These are phyloP conservation scores for Scaptomyza pallida DNA, from an alignment of 1,140 invertebrate species.

Conservation along the genomic window DNA sequence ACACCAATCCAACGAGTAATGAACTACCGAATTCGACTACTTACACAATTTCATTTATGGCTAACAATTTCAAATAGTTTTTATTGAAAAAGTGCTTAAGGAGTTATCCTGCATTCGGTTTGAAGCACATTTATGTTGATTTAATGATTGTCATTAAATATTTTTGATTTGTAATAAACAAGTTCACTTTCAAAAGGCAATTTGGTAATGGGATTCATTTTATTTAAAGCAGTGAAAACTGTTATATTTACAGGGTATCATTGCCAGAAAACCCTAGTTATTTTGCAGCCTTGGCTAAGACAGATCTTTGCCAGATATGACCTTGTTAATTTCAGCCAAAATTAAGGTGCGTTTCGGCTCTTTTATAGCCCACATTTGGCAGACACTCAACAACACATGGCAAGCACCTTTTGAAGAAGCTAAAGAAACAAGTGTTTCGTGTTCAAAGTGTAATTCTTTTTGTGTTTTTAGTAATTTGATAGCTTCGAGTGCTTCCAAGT, in stretches of 20 bases:
- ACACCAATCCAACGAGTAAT: not conserved
- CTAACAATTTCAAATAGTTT: too few relatives aligned
- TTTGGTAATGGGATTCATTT: too few relatives aligned
- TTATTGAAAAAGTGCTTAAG: too few relatives aligned
- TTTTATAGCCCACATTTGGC: slow-evolving; percentile 43
- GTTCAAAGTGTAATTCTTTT: slow-evolving; percentile 39
- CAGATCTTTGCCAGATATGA: slow-evolving; percentile 38
- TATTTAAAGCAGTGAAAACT: too few relatives aligned
- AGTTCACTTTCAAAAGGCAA: too few relatives aligned
- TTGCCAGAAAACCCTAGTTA: not conserved
- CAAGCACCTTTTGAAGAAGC: slow-evolving; percentile 16
- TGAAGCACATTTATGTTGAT: too few relatives aligned
- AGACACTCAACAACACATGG: slow-evolving; percentile 23
- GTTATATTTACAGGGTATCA: not conserved
- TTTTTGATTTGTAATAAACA: too few relatives aligned
- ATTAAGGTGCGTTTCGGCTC: slow-evolving; percentile 17
- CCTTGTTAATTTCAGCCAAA: slow-evolving; percentile 53
- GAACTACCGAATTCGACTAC: slow-evolving; percentile 12
- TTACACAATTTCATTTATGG: too few relatives aligned
- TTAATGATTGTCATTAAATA: too few relatives aligned
- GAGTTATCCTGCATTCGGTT: too few relatives aligned
- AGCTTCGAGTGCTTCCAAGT: slow-evolving; percentile 39
- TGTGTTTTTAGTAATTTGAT: slow-evolving; percentile 66
- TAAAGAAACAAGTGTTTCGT: slow-evolving; percentile 6
- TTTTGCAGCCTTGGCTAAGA: slow-evolving; percentile 1